Conservation (phyloP, 1,140 invertebrate species). For the Piezodorus guildinii region DNA sequence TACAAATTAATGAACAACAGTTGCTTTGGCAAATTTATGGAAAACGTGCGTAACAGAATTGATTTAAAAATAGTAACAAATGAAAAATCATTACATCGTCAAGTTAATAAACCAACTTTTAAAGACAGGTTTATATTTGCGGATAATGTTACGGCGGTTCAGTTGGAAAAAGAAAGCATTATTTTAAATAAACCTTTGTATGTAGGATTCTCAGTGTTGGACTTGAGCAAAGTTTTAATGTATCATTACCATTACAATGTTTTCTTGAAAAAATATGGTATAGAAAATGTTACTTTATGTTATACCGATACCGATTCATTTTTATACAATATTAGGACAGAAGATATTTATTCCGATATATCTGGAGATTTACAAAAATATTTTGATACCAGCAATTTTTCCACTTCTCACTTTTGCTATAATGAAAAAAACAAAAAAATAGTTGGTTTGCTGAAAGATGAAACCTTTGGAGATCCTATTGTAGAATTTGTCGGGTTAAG, state of each 20-base stretch:
- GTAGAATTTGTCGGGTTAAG: too few relatives aligned
- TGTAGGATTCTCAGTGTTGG: constrained; percentile 23
- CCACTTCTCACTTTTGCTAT: constrained; percentile 1
- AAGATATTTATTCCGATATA: constrained; percentile 24
- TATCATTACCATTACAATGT: constrained; percentile 25
- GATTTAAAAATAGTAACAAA: too few relatives aligned
- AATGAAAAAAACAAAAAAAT: too few relatives aligned
- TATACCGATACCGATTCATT: constrained; percentile 36
- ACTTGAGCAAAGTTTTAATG: constrained; percentile 24
- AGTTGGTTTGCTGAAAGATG: too few relatives aligned
- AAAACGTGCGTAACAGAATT: constrained; percentile 31
- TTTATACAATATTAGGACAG: constrained; percentile 31
- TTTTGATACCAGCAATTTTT: constrained; percentile 27
- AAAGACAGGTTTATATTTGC: background rate
- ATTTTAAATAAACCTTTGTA: constrained; percentile 21
- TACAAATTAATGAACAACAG: constrained; percentile 34
- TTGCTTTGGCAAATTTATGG: constrained; percentile 33
- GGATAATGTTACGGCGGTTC: background rate
- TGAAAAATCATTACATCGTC: too few relatives aligned
- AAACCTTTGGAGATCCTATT: too few relatives aligned
- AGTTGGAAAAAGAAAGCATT: background rate
- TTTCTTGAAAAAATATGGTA: constrained; percentile 13
- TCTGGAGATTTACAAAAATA: background rate
- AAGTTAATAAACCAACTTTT: background rate
- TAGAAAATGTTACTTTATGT: constrained; percentile 24